phyloP scores from a whole-genome alignment of 1,140 invertebrate species.

The Drepana arcuata region DNA sequence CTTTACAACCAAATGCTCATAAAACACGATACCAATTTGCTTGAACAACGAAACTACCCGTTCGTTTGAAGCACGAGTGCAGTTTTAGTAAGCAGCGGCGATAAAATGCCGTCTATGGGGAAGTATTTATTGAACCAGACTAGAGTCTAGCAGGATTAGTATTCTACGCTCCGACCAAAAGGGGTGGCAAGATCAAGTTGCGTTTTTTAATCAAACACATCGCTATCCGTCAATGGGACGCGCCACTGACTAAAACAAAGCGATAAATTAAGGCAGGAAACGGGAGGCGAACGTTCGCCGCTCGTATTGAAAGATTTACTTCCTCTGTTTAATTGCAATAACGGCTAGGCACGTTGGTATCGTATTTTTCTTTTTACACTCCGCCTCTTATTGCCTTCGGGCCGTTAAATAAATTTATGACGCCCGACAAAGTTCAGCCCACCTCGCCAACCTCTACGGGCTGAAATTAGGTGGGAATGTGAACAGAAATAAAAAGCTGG shows the following conservation, averaged over 20 bases:
- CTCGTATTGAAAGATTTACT: slow-evolving; percentile 72
- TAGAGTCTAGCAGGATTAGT: slow-evolving; percentile 16
- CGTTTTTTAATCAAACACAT: slow-evolving; percentile 68
- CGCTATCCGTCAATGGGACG: slow-evolving; percentile 66
- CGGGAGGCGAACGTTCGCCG: slow-evolving; percentile 55
- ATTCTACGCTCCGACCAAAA: slow-evolving; percentile 18
- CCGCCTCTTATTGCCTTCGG: slow-evolving; percentile 69
- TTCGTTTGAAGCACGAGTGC: too few species aligned
- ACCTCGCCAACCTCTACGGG: slow-evolving; percentile 46
- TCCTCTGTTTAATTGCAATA: slow-evolving; percentile 72
- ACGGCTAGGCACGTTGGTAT: slow-evolving; percentile 70
- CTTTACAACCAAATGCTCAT: too few species aligned
- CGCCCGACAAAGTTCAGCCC: slow-evolving; percentile 66
- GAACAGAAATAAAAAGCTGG: slow-evolving; percentile 48
- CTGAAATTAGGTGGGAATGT: slow-evolving; percentile 63
- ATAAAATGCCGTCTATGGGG: slow-evolving; percentile 6
- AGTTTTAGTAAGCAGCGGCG: slow-evolving; percentile 6
- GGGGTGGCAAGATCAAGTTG: slow-evolving; percentile 37
- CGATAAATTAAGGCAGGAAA: slow-evolving; percentile 66
- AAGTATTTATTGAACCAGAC: slow-evolving; percentile 7
- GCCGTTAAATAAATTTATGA: slow-evolving; percentile 72
- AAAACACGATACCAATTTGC: too few species aligned
- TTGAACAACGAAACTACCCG: too few species aligned
- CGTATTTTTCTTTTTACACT: slow-evolving; percentile 72
- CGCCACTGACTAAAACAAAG: slow-evolving; percentile 63